A percentile compares a stretch with the other conserved stretches of the same genome.
phyloP scores from a whole-genome alignment of 2,888 invertebrate genomes.

The Lochmaea crataegi region DNA sequence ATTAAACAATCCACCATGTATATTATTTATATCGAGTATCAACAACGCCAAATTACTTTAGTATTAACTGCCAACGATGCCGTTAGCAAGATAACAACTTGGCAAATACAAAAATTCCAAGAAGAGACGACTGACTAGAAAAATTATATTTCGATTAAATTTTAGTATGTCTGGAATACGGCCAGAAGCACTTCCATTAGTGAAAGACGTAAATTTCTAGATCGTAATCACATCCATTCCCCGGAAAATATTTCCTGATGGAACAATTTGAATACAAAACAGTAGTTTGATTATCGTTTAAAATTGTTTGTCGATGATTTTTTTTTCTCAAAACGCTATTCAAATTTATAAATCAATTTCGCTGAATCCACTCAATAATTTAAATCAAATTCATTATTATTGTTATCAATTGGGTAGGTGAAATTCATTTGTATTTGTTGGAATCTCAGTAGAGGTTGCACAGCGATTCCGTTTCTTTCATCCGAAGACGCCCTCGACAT shows the following conservation, averaged over 20 bases:
- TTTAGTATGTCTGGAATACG: slow-evolving; percentile 15
- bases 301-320: neutral
- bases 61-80: slow-evolving; percentile 12
- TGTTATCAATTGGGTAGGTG: too few species aligned
- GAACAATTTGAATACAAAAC: slow-evolving; percentile 8
- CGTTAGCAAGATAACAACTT: slow-evolving; percentile 17
- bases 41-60: slow-evolving; percentile 12
- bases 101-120: slow-evolving; percentile 12
- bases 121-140: slow-evolving; percentile 14
- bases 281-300: neutral
- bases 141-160: slow-evolving; percentile 20
- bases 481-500: too few species aligned
- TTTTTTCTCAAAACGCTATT: neutral
- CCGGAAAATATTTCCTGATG: slow-evolving; percentile 5
- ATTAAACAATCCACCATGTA: neutral
- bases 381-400: too few species aligned
- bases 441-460: too few species aligned
- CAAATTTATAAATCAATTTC: neutral
- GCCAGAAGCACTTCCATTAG: slow-evolving; percentile 16
- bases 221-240: slow-evolving; percentile 11
- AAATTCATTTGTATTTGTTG: too few species aligned
- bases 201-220: slow-evolving; percentile 12
- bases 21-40: neutral
- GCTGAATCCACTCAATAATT: too few species aligned
- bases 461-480: too few species aligned